Evolutionary conservation across 1,140 invertebrate species (phyloP), one percentile per base, ranked within the genome.

Genomic region (Drosophila sucinea): DNA sequence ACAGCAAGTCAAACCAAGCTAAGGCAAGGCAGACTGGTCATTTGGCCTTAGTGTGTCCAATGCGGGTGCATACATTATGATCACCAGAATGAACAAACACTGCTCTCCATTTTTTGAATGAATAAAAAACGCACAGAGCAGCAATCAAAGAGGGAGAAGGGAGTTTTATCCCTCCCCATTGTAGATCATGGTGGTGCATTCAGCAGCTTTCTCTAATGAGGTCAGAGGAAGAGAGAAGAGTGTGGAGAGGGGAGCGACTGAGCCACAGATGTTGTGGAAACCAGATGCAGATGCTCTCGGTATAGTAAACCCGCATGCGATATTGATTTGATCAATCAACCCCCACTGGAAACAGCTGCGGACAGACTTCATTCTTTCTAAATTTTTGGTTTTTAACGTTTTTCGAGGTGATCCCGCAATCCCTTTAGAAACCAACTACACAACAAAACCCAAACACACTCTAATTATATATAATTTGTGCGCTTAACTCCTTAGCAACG

Each of bases 261-360:
- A 80, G 68, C 68, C 67, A 90, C 84, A 89, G 79, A 85, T 89
- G 84, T 89, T 87, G 67, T 87, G 82, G 64, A 79, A 74, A 82
- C 66, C 27, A 38, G 23, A 55, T 67, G 33, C 51, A 66, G 30
- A 78, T 71, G 67, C 67, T 47, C 44, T n/a, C 23, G 70, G 7
- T 40, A 67, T 23, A 73, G 55, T 44, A 44, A 64, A 41, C 83
- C 84, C 85, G 84, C 84, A 89, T 87, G 73, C 79, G 80, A 89
- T 17, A 17, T 83, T 73, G 55, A 73, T 79, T 68, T 73, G 33
- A 80, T 23, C 30, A 89, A 76, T 81, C 84, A 89, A 89, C 84
- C 84, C 84, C 84, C 84, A 71, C 85, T 58, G 40, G 32, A 30
- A 60, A 61, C 73, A 73, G 76, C 73, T 77, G 73, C 73, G 51